These are phyloP conservation scores for Leptobrachium ailaonicum DNA, from an alignment of 2,113 vertebrate genomes.

Conservation along the genomic window DNA sequence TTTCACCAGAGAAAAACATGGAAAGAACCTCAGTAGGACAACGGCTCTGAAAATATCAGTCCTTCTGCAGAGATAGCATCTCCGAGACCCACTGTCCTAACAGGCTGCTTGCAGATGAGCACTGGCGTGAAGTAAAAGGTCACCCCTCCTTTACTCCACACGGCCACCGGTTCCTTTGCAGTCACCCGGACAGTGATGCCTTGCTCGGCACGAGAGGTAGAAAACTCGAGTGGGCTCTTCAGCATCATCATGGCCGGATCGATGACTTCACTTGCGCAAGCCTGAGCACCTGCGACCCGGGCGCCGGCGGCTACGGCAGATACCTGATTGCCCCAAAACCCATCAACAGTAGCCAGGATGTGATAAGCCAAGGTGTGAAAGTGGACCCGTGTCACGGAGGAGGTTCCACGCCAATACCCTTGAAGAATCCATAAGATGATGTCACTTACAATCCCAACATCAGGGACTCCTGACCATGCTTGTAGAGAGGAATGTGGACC, in stretches of 20 bases:
- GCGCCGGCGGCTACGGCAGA: conserved; percentile 88
- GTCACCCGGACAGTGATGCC: conserved; percentile 71
- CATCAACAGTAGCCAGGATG: conserved; percentile 85
- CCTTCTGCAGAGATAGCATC: conserved; percentile 96
- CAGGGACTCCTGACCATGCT: conserved; percentile 82
- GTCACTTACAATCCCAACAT: conserved; percentile 87
- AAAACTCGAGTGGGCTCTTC: conserved; percentile 79
- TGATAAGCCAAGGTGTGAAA: conserved; percentile 97
- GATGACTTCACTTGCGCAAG: conserved; percentile 78
- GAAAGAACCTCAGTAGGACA: conserved; percentile 49
- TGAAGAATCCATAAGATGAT: conserved; percentile 93
- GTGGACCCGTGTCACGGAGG: conserved; percentile 87
- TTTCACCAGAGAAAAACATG: background rate
- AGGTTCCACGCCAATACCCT: conserved; percentile 72
- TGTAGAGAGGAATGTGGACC: conserved; percentile 81
- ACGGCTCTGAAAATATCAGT: conserved; percentile 82
- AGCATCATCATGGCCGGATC: conserved; percentile 77
- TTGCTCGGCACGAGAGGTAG: conserved; percentile 71
- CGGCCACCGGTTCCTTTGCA: conserved; percentile 75
- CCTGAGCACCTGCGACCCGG: conserved; percentile 84
- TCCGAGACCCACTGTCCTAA: conserved; percentile 92
- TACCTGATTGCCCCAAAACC: conserved; percentile 89
- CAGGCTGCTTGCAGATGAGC: conserved; percentile 85
- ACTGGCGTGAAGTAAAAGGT: conserved; percentile 89
- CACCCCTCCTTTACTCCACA: conserved; percentile 80